Evolutionary conservation across 2,888 invertebrate species (phyloP).

Genomic region (Amiota minor): DNA sequence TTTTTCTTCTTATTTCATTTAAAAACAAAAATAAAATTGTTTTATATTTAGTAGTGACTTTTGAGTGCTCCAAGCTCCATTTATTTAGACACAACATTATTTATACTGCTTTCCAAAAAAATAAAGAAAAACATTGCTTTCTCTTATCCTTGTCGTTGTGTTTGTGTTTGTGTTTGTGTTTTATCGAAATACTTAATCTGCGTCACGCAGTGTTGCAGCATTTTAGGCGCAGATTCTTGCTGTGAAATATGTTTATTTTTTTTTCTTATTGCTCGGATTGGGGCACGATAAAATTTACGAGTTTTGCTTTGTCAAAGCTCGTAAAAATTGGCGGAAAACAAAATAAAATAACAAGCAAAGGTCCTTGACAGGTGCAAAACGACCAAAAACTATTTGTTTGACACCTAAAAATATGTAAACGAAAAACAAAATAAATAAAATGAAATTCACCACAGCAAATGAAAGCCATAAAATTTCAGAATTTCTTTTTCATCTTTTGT

Average conservation of each 20-base stretch:
- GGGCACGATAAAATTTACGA: constrained; percentile 12
- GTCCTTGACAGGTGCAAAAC: background rate
- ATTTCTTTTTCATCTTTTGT: background rate
- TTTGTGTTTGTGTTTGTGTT: background rate
- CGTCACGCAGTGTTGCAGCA: constrained; percentile 16
- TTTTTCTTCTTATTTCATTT: background rate
- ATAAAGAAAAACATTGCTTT: background rate
- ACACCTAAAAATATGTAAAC: constrained; percentile 3
- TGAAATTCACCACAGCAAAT: background rate
- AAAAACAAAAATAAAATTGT: constrained; percentile 19
- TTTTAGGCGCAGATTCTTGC: constrained; percentile 1
- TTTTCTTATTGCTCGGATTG: too few relatives aligned
- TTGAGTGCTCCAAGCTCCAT: constrained; percentile 1
- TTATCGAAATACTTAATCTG: constrained; percentile 20
- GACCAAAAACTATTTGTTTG: background rate
- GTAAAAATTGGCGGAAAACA: constrained; percentile 1
- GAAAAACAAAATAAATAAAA: background rate
- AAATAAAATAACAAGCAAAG: background rate
- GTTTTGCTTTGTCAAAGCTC: constrained; percentile 4
- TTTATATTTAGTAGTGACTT: constrained; percentile 16
- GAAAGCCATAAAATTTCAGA: constrained; percentile 10
- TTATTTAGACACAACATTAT: constrained; percentile 24
- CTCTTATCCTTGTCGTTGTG: background rate
- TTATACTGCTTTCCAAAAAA: background rate
- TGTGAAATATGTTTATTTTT: constrained; percentile 11